These are phyloP conservation scores for Brachionus rubens DNA, from an alignment of 1,140 invertebrate genomes.

Conservation along the genomic window DNA sequence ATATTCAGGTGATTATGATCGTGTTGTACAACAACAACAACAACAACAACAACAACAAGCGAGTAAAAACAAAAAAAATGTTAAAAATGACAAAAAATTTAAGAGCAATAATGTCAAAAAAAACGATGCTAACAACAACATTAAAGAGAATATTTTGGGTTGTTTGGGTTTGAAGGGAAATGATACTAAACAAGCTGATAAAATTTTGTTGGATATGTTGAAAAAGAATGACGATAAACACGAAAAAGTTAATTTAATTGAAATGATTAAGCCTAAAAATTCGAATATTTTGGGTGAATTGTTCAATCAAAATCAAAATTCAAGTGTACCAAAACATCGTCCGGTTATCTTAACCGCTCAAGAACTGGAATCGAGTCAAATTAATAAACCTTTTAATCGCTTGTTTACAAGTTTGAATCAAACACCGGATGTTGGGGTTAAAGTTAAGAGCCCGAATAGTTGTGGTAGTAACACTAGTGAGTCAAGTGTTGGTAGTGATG, in stretches of 20 bases:
- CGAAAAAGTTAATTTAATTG: not conserved
- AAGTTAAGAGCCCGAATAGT: not conserved
- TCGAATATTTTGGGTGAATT: not conserved
- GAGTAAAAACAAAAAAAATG: not conserved
- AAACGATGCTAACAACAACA: not conserved
- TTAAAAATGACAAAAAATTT: not conserved
- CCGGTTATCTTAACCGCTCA: slow-evolving; percentile 21
- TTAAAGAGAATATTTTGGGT: slow-evolving; percentile 8
- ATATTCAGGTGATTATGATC: slow-evolving; percentile 28
- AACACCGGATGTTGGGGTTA: not conserved
- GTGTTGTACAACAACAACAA: not conserved
- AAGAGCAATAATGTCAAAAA: not conserved
- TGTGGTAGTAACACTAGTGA: slow-evolving; percentile 36
- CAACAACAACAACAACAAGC: not conserved
- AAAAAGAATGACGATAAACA: not conserved
- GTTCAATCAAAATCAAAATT: not conserved
- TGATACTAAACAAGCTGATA: not conserved
- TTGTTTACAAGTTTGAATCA: not conserved
- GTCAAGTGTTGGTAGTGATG: not conserved
- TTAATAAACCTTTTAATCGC: not conserved
- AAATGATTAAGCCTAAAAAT: slow-evolving; percentile 8
- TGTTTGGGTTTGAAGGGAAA: not conserved
- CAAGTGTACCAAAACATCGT: not conserved
- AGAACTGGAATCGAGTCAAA: slow-evolving; percentile 22
- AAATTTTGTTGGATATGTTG: not conserved